Evolutionary conservation across 1,140 invertebrate genomes (phyloP), one percentile per base, ranked within the genome.

Genomic region (Eurytemora carolleeae): DNA sequence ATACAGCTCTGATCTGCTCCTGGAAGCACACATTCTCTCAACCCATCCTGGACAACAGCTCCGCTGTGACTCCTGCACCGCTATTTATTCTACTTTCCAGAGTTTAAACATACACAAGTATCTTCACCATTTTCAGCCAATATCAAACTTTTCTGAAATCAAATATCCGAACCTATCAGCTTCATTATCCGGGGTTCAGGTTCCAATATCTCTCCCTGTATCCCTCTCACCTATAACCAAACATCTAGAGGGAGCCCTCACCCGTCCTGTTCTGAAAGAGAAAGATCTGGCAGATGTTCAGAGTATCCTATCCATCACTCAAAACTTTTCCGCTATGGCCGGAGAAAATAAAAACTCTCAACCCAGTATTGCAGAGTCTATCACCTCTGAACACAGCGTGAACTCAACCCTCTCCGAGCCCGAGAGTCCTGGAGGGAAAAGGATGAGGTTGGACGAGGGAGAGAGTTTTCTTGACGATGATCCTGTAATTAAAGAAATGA

Each of bases 401-500:
- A 44, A n/a, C n/a, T 44, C 31, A 12, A n/a, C n/a, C n/a, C n/a
- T n/a, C n/a, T n/a, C n/a, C n/a, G n/a, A n/a, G n/a, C n/a, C n/a
- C n/a, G n/a, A n/a, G n/a, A n/a, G n/a, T n/a, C n/a, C n/a, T n/a
- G n/a, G n/a, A n/a, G n/a, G n/a, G n/a, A 44, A 44, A n/a, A 44
- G n/a, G n/a, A 44, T 44, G 31, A 44, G 31, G n/a, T n/a, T 44
- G 31, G 31, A 44, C 7, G 31, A 44, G n/a, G 7, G 7, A n/a
- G 31, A 44, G n/a, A 44, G n/a, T n/a, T 44, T 44, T 44, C 31
- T 44, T 19, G 58, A 61, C 21, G 21, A 56, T 57, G 65, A 88
- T 66, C 78, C 79, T 21, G 83, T 86, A 66, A 86, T 87, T 60
- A 75, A 86, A 1, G 80, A 82, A 61, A 87, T 88, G 86, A 89